Evolutionary conservation across 2,113 vertebrate species (phyloP), one percentile per base, ranked within the genome.

Genomic region (Halcyon malimbica): DNA sequence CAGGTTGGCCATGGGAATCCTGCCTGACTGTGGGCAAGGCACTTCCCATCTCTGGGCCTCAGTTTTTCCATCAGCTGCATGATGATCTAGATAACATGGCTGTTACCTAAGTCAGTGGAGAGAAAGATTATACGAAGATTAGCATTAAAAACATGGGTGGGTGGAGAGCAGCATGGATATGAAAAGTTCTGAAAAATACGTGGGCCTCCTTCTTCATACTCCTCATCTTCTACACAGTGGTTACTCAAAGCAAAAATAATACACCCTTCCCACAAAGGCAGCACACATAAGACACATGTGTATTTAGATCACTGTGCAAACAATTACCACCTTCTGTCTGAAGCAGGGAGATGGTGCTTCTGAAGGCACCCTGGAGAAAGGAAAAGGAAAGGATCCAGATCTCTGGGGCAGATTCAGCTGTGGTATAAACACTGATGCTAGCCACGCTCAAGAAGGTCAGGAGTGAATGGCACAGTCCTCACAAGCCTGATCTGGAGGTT

Each of bases 261-360:
- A 83, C 14, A 84, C 19, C 16, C 35, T 82, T 62, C 42, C 50
- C 73, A 79, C 35, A 87, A 91, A 92, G 54, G 80, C 62, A 12
- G 60, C 28, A 65, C 26, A 65, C 21, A 69, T 39, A 35, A 88
- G 23, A 62, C 41, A 79, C 11, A 13, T 3, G 21, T 28, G 11
- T 62, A 75, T 90, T 95, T 83, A 90, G 68, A 86, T 37, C 25
- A 46, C 33, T 71, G 46, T n/a, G 76, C 54, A 94, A 96, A 95
- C 56, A 88, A 65, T 35, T 16, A 74, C 44, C 0, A 1, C 62
- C 33, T 88, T 86, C 25, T 78, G 16, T 93, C 33, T 1, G 2
- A 51, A 31, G 39, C 54, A 90, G 53, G 18, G 89, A 88, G 90
- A 53, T 4, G 13, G 56, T 53, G 59, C 46, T 85, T 33, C 42